Conservation (phyloP, 2,797 vertebrate genomes). For the Esox masquinongy region DNA sequence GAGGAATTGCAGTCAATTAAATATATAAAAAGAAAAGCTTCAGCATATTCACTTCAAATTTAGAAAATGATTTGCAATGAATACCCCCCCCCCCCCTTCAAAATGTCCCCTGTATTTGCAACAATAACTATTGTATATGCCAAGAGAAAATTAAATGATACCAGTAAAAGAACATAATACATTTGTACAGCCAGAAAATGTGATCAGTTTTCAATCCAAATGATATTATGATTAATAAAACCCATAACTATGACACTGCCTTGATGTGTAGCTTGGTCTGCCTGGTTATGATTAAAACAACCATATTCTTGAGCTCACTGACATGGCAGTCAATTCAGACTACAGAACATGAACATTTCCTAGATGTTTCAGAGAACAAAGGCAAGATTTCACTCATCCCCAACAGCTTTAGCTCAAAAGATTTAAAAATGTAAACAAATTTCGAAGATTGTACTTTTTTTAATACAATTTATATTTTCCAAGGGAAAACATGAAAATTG, state of each 20-base stretch:
- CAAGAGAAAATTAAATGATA: conserved; percentile 28
- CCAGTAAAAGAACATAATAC: conserved; percentile 35
- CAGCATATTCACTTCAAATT: conserved; percentile 41
- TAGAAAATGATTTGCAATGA: conserved; percentile 39
- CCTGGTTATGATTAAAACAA: background rate
- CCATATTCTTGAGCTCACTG: background rate
- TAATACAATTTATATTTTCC: background rate
- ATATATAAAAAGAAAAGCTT: conserved; percentile 43
- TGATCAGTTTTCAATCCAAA: conserved; percentile 47
- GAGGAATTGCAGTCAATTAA: conserved; percentile 36
- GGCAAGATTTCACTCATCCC: background rate
- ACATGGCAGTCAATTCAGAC: background rate
- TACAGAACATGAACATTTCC: background rate
- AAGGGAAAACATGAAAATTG: background rate
- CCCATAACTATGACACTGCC: background rate
- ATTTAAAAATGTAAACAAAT: background rate
- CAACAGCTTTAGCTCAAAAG: background rate
- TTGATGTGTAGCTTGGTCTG: background rate
- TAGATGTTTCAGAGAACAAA: background rate
- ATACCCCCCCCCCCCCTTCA: conserved; percentile 40
- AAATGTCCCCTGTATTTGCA: conserved; percentile 61
- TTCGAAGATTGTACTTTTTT: background rate
- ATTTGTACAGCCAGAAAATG: conserved; percentile 44
- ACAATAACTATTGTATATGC: conserved; percentile 47
- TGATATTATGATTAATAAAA: background rate